Conservation (phyloP, 2,888 invertebrate genomes). For the Oscheius sp. region DNA sequence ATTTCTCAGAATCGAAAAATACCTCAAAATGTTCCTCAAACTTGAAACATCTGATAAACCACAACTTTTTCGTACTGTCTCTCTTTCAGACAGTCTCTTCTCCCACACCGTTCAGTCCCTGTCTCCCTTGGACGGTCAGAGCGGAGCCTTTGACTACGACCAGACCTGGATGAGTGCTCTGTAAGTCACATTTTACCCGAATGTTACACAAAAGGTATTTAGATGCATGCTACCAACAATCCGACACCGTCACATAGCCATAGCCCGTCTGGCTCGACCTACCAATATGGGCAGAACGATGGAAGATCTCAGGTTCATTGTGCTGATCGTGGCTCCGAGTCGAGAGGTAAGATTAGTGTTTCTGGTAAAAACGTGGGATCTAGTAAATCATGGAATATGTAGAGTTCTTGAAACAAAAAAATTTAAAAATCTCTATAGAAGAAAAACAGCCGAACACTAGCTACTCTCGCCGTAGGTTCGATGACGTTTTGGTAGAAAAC, state of each 20-base stretch:
- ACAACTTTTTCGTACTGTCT: constrained; percentile 1
- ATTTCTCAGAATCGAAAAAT: no score
- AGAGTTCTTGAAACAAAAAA: background rate
- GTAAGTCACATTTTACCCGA: constrained; percentile 73
- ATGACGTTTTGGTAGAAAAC: no score
- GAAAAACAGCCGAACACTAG: no score
- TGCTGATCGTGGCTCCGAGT: constrained; percentile 16
- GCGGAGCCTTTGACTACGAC: constrained; percentile 78
- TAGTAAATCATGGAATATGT: no score
- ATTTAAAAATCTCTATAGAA: background rate
- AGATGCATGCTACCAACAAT: constrained; percentile 5
- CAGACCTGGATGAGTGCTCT: constrained; percentile 79
- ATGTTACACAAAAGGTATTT: background rate
- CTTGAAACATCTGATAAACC: background rate
- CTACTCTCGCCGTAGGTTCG: no score
- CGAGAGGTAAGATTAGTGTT: constrained; percentile 2
- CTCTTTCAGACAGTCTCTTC: constrained; percentile 76
- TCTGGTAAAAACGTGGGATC: background rate
- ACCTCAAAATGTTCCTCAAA: no score
- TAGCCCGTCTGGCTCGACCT: constrained; percentile 1
- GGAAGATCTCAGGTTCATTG: constrained; percentile 21
- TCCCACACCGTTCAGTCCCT: constrained; percentile 78
- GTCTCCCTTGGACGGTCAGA: constrained; percentile 75
- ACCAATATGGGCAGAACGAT: constrained; percentile 16
- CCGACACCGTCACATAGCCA: constrained; percentile 7